These are phyloP conservation scores for Alviniconcha marisindica DNA, from an alignment of 1,140 invertebrate genomes.

Conservation along the genomic window DNA sequence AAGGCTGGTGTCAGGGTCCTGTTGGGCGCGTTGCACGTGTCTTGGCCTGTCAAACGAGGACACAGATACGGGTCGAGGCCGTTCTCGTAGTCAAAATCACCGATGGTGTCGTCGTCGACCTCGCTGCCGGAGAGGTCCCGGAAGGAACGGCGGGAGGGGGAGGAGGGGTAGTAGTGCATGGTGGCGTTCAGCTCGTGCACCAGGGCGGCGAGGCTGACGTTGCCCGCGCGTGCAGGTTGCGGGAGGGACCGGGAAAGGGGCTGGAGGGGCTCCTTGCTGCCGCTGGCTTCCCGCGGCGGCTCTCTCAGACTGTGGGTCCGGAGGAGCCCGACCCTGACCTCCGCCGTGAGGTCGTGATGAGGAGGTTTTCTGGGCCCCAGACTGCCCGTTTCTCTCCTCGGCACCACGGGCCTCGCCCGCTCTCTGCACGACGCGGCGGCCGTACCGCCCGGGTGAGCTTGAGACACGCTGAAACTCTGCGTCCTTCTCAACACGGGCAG, in stretches of 20 bases:
- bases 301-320: slow-evolving; percentile 28
- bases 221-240: not conserved
- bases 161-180: not conserved
- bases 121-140: not conserved
- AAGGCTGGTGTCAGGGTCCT: slow-evolving; percentile 27
- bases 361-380: not conserved
- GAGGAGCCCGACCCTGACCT: not conserved
- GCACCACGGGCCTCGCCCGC: too few species aligned
- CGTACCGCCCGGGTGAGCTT: too few species aligned
- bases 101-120: not conserved
- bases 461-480: slow-evolving; percentile 18
- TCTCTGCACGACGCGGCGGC: too few species aligned
- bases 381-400: slow-evolving; percentile 1
- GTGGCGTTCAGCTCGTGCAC: slow-evolving; percentile 33
- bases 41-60: not conserved
- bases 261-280: not conserved
- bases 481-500: slow-evolving; percentile 28
- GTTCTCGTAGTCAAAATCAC: not conserved
- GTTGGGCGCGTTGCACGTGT: not conserved
- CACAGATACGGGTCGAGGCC: slow-evolving; percentile 20
- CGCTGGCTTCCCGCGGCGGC: not conserved
- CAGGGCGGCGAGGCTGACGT: slow-evolving; percentile 7
- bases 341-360: not conserved
- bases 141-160: not conserved
- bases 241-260: slow-evolving; percentile 24